A percentile compares a stretch with the other conserved stretches of the same genome.
phyloP scores from a whole-genome alignment of 2,113 vertebrate genomes.

The human region DNA sequence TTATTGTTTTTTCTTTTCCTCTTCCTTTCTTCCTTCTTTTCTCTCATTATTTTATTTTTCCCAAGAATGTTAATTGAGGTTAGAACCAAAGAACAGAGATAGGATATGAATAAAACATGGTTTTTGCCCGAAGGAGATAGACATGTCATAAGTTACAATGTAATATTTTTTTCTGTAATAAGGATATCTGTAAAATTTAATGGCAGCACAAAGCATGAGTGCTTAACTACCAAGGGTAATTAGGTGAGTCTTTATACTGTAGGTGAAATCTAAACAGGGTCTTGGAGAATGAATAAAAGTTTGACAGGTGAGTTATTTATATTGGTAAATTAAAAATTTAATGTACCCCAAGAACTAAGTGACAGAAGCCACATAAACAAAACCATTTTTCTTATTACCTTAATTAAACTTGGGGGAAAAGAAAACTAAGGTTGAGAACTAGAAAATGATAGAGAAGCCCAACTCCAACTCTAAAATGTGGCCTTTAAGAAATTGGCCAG shows the following conservation, averaged over 20 bases:
- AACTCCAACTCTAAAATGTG: not conserved
- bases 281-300: not conserved
- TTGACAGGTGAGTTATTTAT: not conserved
- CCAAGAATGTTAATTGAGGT: not conserved
- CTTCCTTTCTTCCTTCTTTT: not conserved
- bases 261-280: not conserved
- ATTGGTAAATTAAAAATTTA: not conserved
- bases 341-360: not conserved
- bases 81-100: not conserved
- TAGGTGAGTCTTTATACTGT: not conserved
- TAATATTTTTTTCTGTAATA: not conserved
- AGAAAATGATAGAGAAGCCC: not conserved
- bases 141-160: not conserved
- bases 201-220: no score
- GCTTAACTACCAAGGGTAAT: no score
- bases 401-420: not conserved
- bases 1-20: not conserved
- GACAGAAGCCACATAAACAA: not conserved
- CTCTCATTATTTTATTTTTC: not conserved
- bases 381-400: not conserved
- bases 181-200: not conserved
- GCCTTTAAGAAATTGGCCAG: not conserved
- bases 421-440: not conserved
- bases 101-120: not conserved
- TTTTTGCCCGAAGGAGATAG: not conserved